A percentile compares a stretch with the other conserved stretches of the same genome.
phyloP scores from a whole-genome alignment of 2,113 vertebrate species.

The Corvus moneduloides region DNA sequence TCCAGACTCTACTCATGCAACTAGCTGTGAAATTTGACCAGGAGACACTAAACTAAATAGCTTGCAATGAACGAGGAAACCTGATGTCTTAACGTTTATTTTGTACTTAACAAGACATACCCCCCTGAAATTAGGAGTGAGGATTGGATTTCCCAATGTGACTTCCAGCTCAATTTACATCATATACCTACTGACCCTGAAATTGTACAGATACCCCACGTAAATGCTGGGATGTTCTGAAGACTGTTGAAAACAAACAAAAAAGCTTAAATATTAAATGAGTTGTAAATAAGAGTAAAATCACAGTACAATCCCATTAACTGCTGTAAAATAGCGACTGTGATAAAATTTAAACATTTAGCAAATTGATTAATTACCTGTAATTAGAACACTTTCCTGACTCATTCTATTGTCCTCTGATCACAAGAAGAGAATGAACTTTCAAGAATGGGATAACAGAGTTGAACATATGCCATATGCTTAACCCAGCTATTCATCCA shows the following conservation, averaged over 20 bases:
- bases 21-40: background rate
- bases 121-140: background rate
- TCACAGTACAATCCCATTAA: background rate
- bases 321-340: background rate
- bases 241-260: background rate
- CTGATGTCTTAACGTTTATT: background rate
- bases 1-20: background rate
- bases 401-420: conserved; percentile 31
- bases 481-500: conserved; percentile 47
- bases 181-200: background rate
- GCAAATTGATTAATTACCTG: background rate
- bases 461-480: conserved; percentile 42
- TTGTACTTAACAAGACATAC: background rate
- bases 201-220: background rate
- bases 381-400: background rate
- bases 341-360: background rate
- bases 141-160: background rate
- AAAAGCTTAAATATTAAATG: background rate
- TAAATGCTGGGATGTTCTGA: background rate
- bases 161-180: background rate
- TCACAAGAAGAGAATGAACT: background rate
- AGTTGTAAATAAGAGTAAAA: background rate
- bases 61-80: background rate
- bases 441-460: conserved; percentile 3
- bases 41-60: background rate